Evolutionary conservation across 1,140 invertebrate genomes (phyloP).

Genomic region (Trissolcus basalis): DNA sequence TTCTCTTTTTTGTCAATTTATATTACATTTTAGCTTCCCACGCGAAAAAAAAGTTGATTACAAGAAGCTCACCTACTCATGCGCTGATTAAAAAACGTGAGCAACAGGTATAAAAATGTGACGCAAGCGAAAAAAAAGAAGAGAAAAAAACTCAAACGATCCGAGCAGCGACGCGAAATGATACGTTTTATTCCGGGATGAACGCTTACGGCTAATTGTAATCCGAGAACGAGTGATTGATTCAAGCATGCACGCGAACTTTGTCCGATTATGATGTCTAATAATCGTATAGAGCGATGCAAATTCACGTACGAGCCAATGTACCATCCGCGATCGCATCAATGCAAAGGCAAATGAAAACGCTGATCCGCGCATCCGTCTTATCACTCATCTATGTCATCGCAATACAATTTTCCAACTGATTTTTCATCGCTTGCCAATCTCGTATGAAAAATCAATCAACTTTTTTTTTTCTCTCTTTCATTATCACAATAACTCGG

Average conservation of each 20-base stretch:
- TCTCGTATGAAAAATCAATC: no score
- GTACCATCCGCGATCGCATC: slow-evolving; percentile 5
- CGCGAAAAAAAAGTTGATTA: slow-evolving; percentile 30
- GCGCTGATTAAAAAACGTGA: slow-evolving; percentile 46
- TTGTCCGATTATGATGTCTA: slow-evolving; percentile 48
- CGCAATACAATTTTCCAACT: no score
- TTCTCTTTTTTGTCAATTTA: not conserved
- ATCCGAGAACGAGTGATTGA: slow-evolving; percentile 50
- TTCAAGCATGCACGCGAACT: slow-evolving; percentile 46
- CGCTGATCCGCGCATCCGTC: slow-evolving; percentile 51
- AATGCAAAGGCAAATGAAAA: slow-evolving; percentile 46
- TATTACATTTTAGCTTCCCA: slow-evolving; percentile 13
- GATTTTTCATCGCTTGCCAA: no score
- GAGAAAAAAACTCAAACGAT: slow-evolving; percentile 51
- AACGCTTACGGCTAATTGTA: slow-evolving; percentile 49
- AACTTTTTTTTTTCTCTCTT: no score
- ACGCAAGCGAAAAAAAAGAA: slow-evolving; percentile 31
- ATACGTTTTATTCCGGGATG: slow-evolving; percentile 44
- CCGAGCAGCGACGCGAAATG: slow-evolving; percentile 51
- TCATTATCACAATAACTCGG: no score
- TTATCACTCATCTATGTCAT: no score
- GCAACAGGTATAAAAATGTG: slow-evolving; percentile 33
- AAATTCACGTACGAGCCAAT: slow-evolving; percentile 42
- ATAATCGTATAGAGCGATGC: slow-evolving; percentile 45
- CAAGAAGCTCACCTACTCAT: slow-evolving; percentile 38